These are phyloP conservation scores for Eriocheir sinensis DNA, from an alignment of 1,140 invertebrate genomes.

Conservation along the genomic window DNA sequence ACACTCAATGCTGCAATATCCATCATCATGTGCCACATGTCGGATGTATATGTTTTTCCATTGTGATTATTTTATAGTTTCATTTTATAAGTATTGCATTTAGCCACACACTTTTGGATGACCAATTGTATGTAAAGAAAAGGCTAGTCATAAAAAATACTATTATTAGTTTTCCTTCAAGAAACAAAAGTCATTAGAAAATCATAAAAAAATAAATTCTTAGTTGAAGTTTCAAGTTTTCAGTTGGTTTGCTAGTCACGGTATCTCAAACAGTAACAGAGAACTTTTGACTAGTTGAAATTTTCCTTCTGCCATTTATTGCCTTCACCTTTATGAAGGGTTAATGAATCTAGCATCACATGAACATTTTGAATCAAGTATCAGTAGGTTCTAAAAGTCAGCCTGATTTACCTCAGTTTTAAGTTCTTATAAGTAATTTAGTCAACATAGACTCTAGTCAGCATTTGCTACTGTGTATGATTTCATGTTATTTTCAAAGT, in stretches of 20 bases:
- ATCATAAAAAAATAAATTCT: no score
- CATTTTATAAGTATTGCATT: not conserved
- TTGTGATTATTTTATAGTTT: not conserved
- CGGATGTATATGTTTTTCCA: not conserved
- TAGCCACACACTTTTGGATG: no score
- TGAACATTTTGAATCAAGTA: not conserved
- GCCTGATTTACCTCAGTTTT: not conserved
- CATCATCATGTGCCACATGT: not conserved
- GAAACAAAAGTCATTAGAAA: no score
- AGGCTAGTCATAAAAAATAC: not conserved
- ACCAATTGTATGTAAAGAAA: no score
- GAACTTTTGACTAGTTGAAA: no score
- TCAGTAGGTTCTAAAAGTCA: not conserved
- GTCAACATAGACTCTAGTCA: conserved; percentile 13
- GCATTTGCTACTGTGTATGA: not conserved
- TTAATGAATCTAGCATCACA: not conserved
- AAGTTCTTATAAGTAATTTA: not conserved
- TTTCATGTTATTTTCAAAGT: not conserved
- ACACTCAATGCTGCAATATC: not conserved
- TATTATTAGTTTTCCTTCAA: no score
- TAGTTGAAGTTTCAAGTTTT: no score
- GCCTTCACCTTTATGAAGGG: no score
- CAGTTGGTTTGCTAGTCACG: no score
- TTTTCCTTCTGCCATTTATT: no score
- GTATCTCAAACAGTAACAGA: no score